phyloP scores from a whole-genome alignment of 2,888 invertebrate genomes.

The Apodemia arnacis region DNA sequence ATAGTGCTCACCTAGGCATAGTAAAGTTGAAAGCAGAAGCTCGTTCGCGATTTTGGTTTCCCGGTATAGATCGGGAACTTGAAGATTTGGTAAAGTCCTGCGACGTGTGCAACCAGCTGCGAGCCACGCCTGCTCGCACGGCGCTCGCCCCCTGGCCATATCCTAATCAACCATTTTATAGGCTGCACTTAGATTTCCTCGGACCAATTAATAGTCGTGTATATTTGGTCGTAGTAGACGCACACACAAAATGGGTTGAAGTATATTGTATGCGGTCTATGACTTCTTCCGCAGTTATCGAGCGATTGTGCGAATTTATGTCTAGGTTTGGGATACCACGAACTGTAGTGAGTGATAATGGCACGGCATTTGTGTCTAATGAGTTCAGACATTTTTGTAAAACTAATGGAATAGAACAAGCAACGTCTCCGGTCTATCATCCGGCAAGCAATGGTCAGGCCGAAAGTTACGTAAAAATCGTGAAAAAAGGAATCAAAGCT shows the following conservation, averaged over 20 bases:
- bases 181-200: constrained; percentile 72
- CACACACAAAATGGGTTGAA: constrained; percentile 75
- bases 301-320: constrained; percentile 49
- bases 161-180: constrained; percentile 46
- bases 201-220: constrained; percentile 55
- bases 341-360: constrained; percentile 58
- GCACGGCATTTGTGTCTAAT: constrained; percentile 42
- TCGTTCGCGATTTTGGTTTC: constrained; percentile 73
- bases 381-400: constrained; percentile 64
- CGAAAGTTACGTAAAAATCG: constrained; percentile 72
- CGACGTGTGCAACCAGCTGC: constrained; percentile 47
- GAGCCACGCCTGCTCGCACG: constrained; percentile 59
- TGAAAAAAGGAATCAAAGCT: constrained; percentile 73
- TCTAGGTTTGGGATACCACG: constrained; percentile 41
- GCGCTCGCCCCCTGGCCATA: constrained; percentile 55
- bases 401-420: constrained; percentile 61
- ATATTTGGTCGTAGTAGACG: constrained; percentile 73
- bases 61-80: constrained; percentile 50
- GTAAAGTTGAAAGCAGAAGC: constrained; percentile 83
- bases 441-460: constrained; percentile 72
- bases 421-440: constrained; percentile 64
- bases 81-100: constrained; percentile 46
- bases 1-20: constrained; percentile 79
- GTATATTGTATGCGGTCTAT: constrained; percentile 37
- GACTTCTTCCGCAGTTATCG: constrained; percentile 38